Evolutionary conservation across 2,113 vertebrate genomes (phyloP).

Genomic region (Plotosus lineatus): DNA sequence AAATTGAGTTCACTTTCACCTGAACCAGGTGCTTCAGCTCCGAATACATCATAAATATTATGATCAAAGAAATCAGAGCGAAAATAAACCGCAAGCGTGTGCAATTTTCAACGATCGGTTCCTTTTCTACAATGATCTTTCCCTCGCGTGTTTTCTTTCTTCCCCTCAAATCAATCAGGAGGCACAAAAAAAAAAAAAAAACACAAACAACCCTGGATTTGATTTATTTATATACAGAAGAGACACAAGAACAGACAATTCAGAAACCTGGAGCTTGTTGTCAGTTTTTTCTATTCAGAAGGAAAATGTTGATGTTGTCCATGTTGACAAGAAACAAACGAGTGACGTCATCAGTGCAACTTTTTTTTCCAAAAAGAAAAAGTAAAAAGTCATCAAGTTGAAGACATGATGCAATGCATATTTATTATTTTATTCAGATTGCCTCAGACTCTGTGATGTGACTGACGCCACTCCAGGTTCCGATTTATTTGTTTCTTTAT

Average conservation of each 20-base stretch:
- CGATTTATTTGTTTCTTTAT: background rate
- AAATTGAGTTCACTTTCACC: conserved; percentile 71
- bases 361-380: conserved; percentile 65
- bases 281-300: conserved; percentile 75
- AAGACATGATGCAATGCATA: conserved; percentile 75
- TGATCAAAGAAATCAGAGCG: conserved; percentile 80
- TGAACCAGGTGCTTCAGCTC: conserved; percentile 71
- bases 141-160: conserved; percentile 81
- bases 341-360: conserved; percentile 89
- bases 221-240: conserved; percentile 60
- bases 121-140: conserved; percentile 68
- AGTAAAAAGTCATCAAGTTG: conserved; percentile 78
- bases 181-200: conserved; percentile 77
- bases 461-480: conserved; percentile 58
- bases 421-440: conserved; percentile 68
- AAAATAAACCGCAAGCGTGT: conserved; percentile 71
- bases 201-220: conserved; percentile 69
- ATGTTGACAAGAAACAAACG: conserved; percentile 65
- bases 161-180: conserved; percentile 72
- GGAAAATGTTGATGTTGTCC: conserved; percentile 70
- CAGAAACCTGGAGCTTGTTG: conserved; percentile 76
- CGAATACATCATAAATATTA: conserved; percentile 98
- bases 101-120: conserved; percentile 64
- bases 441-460: conserved; percentile 19
- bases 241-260: conserved; percentile 71